Base-by-base conservation (phyloP, 2,888 invertebrate species). In the Nomada ruficornis region DNA sequence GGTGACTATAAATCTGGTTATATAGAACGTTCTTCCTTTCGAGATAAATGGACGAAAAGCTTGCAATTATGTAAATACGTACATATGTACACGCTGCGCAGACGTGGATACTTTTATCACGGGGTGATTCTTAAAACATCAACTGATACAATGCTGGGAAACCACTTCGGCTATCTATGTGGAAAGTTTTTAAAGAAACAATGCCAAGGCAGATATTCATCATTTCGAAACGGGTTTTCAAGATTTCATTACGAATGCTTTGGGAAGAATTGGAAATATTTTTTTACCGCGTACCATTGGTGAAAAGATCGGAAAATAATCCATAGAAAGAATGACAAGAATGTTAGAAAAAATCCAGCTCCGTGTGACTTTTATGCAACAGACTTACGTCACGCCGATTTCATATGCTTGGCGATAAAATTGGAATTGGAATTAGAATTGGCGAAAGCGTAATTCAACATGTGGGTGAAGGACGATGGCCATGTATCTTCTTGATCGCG, bases 1-100 rank as follows among this genome's bases (percentile, higher is more conserved):
- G 15, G 57, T 62, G 70, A 62, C 65, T 60, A 42, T 10, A 78
- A 54, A 86, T 84, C 74, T 80, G 55, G 78, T 72, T 84, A 88
- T 82, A 76, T 82, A 60, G 80, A 67, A 73, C 86, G 77, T 86
- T 88, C 70, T 77, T 82, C 77, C 75, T 84, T 79, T 77, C 63
- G 52, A 84, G 77, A 88, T 82, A 80, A 80, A 78, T 67, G 55
- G 77, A 72, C 69, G 64, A 84, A 77, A 62, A 54, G 75, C 70
- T 68, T 68, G 68, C 76, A 68, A 76, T 88, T 88, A 84, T 36
- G 82, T 77, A 74, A 86, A 65, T 54, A 13, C 20, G 15, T 26
- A 9, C 2, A 4, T 18, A 50, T 18, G 50, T 50, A 18, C 60
- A 20, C 23, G 36, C 9, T 42, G 50, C 10, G 36, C 26, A 18